Percentiles rank a stretch among this genome's conserved stretches.
These are phyloP conservation scores for Numenius arquata DNA, from an alignment of 2,113 vertebrate species.

Conservation along the genomic window DNA sequence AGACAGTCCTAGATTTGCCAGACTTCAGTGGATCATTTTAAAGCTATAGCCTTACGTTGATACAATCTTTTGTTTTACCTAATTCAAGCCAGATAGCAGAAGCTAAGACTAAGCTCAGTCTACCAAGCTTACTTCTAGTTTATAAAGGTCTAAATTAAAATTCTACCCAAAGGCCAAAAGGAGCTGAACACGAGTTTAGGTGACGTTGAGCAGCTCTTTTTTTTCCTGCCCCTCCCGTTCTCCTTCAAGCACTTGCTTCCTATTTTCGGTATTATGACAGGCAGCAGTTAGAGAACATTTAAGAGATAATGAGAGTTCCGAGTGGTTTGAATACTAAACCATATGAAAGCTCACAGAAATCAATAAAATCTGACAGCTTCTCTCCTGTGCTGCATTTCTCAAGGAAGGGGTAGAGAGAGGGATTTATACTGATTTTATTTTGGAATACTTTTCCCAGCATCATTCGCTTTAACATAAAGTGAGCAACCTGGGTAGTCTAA, in stretches of 20 bases:
- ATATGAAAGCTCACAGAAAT: background rate
- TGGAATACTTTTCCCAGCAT: background rate
- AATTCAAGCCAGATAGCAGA: background rate
- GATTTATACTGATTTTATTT: background rate
- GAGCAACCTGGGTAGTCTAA: background rate
- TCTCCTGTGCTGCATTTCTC: background rate
- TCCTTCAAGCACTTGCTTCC: background rate
- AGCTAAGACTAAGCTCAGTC: background rate
- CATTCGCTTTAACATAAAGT: background rate
- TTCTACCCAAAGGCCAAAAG: background rate
- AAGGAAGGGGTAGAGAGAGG: background rate
- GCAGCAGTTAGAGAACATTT: background rate
- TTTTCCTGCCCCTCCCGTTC: background rate
- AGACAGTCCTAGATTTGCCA: background rate
- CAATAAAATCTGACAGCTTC: background rate
- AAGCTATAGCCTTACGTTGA: background rate
- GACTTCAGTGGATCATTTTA: background rate
- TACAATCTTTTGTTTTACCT: background rate
- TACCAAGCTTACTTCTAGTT: background rate
- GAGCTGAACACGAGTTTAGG: background rate
- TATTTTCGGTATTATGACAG: background rate
- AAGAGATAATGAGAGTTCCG: constrained; percentile 21
- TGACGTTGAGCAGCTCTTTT: background rate
- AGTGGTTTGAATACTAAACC: constrained; percentile 3
- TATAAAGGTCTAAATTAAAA: background rate